These are phyloP conservation scores for Anastrepha ludens DNA, from an alignment of 1,140 invertebrate species.

Conservation along the genomic window DNA sequence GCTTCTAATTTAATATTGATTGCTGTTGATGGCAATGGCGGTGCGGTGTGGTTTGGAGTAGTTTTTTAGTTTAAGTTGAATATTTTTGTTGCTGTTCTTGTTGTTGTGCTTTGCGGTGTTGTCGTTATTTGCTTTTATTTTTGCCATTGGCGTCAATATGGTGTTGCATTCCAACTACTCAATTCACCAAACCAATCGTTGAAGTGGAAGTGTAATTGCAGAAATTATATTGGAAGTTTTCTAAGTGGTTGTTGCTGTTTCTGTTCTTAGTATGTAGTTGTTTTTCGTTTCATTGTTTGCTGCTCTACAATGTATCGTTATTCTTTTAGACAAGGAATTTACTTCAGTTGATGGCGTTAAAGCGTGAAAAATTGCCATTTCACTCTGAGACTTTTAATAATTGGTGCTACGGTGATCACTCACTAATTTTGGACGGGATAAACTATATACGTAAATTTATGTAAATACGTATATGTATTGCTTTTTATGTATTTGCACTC, in stretches of 20 bases:
- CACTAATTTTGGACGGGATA: too few species aligned
- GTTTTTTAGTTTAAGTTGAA: neutral
- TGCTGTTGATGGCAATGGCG: slow-evolving; percentile 48
- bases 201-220: slow-evolving; percentile 45
- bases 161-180: slow-evolving; percentile 47
- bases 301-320: neutral
- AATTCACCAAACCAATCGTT: slow-evolving; percentile 26
- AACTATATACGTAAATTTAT: too few species aligned
- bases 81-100: slow-evolving; percentile 2
- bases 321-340: neutral
- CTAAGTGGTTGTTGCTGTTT: neutral
- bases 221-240: slow-evolving; percentile 41
- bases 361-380: slow-evolving; percentile 17
- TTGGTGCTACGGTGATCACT: too few species aligned
- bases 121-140: neutral
- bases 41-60: neutral
- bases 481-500: too few species aligned
- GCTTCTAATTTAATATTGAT: slow-evolving; percentile 49
- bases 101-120: neutral
- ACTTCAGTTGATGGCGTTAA: slow-evolving; percentile 25
- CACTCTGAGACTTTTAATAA: neutral
- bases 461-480: too few species aligned
- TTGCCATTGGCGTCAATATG: slow-evolving; percentile 23
- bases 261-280: neutral
- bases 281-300: neutral